Evolutionary conservation across 2,797 vertebrate species (phyloP), one percentile per base, ranked within the genome.

Genomic region (Kryptolebias ocellatus): DNA sequence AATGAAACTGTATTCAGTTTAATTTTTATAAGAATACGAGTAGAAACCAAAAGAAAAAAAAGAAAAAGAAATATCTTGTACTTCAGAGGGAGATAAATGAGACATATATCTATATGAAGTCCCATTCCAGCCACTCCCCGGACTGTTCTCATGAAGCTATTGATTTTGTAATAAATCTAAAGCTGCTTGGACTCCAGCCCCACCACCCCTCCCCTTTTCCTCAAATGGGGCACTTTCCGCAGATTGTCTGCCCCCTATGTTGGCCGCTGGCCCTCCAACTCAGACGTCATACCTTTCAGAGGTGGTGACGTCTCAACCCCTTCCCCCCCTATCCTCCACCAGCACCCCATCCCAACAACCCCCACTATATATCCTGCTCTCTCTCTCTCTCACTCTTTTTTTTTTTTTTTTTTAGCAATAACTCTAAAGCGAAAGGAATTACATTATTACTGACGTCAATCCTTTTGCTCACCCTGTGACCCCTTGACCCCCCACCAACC

Each of bases 151-250:
- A 76, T 84, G 79, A 75, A 72, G 58, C n/a, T 52, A 92, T 91
- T 14, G 89, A 92, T 89, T 81, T 81, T 29, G 64, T 83, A 64
- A 90, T 92, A 91, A 91, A 92, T 93, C 87, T 84, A 53, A 73
- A 78, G 84, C 64, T 24, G 47, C 46, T 11, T 72, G 59, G 59
- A 60, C 74, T 67, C 70, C 76, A 53, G 75, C 71, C 74, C 63
- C 62, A 12, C 39, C 11, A 12, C 39, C 39, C 39, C 39, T 42
- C 39, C 39, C 39, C 39, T 42, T 18, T 60, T 72, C 58, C 78
- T 88, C 57, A 68, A 84, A 88, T 59, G 67, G 72, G 86, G 77
- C 86, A 90, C 90, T 90, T 88, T 88, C 80, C 59, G 62, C 78
- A 91, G 89, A 93, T 91, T 91, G 83, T 87, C 87, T 80, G 69